A percentile compares a stretch with the other conserved stretches of the same genome.
These are phyloP conservation scores for Cheirogaleus major DNA, from an alignment of 2,797 vertebrate species.

Conservation along the genomic window DNA sequence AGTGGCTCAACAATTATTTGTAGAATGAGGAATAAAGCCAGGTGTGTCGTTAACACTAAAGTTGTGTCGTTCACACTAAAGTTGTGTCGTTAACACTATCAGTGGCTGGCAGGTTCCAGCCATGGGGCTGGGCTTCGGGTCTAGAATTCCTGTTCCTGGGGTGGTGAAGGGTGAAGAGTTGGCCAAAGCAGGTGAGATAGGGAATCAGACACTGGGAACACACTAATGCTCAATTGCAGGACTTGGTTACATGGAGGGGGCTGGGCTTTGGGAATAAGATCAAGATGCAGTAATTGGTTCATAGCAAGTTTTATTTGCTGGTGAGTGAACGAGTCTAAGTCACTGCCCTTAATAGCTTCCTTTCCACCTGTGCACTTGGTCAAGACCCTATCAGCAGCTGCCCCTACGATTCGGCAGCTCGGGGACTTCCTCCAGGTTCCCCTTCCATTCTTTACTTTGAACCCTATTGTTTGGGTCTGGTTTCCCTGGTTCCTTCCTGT, in stretches of 20 bases:
- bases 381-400: slow-evolving; percentile 64
- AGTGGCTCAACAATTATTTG: background rate
- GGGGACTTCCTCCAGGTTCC: slow-evolving; percentile 69
- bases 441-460: slow-evolving; percentile 74
- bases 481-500: slow-evolving; percentile 79
- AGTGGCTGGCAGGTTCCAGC: background rate
- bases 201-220: background rate
- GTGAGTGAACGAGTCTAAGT: background rate
- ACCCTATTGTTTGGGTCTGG: slow-evolving; percentile 76
- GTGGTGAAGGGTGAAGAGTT: background rate
- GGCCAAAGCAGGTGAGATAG: background rate
- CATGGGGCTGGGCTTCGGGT: background rate
- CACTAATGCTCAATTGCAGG: background rate
- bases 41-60: background rate
- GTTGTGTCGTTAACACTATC: background rate
- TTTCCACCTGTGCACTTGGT: slow-evolving; percentile 70
- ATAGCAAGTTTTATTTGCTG: slow-evolving; percentile 8
- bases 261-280: background rate
- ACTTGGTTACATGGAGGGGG: background rate
- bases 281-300: background rate
- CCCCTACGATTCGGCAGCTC: background rate
- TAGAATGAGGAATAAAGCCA: background rate
- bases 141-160: background rate
- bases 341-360: slow-evolving; percentile 53
- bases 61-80: background rate